Conservation (phyloP, 2,113 vertebrate genomes). For the Hipposideros armiger region DNA sequence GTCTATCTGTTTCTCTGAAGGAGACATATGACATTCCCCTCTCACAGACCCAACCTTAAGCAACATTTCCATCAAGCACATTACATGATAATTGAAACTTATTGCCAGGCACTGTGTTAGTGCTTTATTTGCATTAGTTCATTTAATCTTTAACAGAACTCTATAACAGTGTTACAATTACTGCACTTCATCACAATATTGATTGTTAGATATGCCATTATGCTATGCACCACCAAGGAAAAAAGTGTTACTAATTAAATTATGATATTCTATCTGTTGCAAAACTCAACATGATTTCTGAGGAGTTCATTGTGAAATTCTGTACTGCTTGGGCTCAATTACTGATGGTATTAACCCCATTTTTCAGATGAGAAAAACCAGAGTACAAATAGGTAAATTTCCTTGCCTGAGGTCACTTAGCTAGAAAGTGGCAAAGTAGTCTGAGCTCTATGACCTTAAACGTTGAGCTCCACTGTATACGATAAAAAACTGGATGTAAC, state of each 20-base stretch:
- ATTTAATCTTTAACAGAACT: background rate
- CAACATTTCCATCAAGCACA: background rate
- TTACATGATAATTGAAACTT: background rate
- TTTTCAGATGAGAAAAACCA: conserved; percentile 35
- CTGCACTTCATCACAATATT: background rate
- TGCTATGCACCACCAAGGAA: background rate
- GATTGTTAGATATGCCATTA: background rate
- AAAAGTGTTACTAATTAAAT: background rate
- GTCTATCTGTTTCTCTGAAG: background rate
- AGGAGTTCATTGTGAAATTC: background rate
- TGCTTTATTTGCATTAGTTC: background rate
- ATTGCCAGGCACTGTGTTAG: background rate
- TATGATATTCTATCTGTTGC: background rate
- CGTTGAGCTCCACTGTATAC: background rate
- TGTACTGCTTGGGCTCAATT: background rate
- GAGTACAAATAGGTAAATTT: background rate
- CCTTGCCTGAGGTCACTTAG: background rate
- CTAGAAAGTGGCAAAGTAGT: background rate
- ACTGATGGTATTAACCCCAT: background rate
- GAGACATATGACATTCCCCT: background rate
- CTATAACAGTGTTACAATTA: background rate
- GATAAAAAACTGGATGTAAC: background rate
- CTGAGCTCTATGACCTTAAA: background rate
- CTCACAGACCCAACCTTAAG: background rate
- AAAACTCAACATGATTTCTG: background rate